Percentiles rank a stretch among this genome's conserved stretches.
Evolutionary conservation across 1,140 invertebrate species (phyloP).

Genomic region (Trichogramma pretiosum): DNA sequence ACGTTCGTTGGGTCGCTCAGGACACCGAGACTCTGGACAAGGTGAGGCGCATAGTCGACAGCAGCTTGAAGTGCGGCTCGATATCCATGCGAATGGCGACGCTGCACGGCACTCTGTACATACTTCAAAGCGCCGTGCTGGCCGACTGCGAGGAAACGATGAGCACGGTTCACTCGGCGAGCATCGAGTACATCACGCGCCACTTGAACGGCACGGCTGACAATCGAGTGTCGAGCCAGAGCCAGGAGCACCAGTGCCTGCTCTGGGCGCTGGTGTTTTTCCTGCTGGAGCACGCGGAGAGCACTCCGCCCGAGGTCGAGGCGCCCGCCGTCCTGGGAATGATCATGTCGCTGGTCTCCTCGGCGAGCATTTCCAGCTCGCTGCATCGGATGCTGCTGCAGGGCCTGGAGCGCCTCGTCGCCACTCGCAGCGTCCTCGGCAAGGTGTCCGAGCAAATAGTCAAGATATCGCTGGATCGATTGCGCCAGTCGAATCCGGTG

Average conservation of each 20-base stretch:
- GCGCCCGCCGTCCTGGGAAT: constrained; percentile 38
- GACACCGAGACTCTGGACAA: constrained; percentile 52
- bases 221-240: constrained; percentile 44
- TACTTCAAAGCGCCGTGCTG: constrained; percentile 58
- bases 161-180: constrained; percentile 52
- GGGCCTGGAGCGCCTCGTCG: constrained; percentile 65
- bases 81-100: constrained; percentile 58
- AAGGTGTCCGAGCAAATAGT: constrained; percentile 60
- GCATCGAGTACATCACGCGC: constrained; percentile 61
- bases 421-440: constrained; percentile 49
- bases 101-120: constrained; percentile 66
- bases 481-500: constrained; percentile 59
- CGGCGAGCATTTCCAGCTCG: constrained; percentile 34
- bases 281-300: constrained; percentile 53
- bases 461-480: constrained; percentile 63
- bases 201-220: constrained; percentile 46
- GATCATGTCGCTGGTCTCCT: constrained; percentile 37
- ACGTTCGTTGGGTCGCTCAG: constrained; percentile 30
- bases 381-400: constrained; percentile 44
- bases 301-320: constrained; percentile 37
- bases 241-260: constrained; percentile 55
- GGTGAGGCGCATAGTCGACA: constrained; percentile 56
- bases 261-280: constrained; percentile 64
- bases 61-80: constrained; percentile 56
- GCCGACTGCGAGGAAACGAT: constrained; percentile 53